Conservation (phyloP, 2,797 vertebrate species). For the Acanthurus tractus region DNA sequence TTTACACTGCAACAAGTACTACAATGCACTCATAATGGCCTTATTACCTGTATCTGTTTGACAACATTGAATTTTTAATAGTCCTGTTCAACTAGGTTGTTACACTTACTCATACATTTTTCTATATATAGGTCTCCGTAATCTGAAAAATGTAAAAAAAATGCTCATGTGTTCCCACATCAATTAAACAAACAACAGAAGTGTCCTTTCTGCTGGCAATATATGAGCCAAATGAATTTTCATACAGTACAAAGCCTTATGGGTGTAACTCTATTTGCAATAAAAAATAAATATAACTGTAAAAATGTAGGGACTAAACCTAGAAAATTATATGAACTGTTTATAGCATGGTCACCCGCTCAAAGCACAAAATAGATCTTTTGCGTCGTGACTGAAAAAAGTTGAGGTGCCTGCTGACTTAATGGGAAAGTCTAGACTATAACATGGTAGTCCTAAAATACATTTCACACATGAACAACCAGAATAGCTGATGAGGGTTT, state of each 20-base stretch:
- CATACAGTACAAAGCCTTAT: constrained; percentile 1
- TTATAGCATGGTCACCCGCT: neutral
- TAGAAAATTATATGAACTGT: neutral
- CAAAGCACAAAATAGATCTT: constrained; percentile 9
- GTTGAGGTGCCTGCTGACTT: constrained; percentile 33
- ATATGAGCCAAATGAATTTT: neutral
- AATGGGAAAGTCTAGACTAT: constrained; percentile 21
- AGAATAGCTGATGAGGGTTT: constrained; percentile 46
- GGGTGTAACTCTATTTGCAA: neutral
- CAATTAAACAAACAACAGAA: neutral
- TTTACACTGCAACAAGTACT: neutral
- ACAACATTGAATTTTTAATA: neutral
- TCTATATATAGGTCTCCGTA: neutral
- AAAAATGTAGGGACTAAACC: neutral
- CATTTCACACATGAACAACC: constrained; percentile 50
- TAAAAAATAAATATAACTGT: neutral
- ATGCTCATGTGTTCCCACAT: neutral
- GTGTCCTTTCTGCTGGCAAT: neutral
- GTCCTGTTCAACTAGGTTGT: no score
- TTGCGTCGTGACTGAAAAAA: constrained; percentile 27
- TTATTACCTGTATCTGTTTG: neutral
- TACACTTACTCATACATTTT: neutral
- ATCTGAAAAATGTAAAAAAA: neutral
- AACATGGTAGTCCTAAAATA: constrained; percentile 34
- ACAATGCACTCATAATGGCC: neutral